Conservation (phyloP, 2,113 vertebrate genomes). For the Sturnus vulgaris region DNA sequence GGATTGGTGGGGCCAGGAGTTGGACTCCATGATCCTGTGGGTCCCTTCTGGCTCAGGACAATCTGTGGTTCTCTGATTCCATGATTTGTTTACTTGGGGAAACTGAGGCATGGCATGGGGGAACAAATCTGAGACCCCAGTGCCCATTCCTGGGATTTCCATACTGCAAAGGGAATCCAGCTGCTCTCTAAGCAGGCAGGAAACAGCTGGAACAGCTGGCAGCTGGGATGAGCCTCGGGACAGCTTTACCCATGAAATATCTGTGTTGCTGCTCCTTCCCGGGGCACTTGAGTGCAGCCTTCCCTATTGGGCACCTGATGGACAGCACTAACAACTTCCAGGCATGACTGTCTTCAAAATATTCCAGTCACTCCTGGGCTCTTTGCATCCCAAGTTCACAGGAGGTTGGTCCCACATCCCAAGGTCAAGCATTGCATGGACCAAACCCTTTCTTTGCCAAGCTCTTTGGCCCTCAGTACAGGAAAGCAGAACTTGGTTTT, state of each 20-base stretch:
- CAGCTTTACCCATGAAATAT: not conserved
- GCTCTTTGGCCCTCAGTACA: not conserved
- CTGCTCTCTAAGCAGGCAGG: not conserved
- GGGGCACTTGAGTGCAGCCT: not conserved
- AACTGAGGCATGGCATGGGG: not conserved
- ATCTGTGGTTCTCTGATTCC: not conserved
- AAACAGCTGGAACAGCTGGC: not conserved
- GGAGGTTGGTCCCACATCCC: not conserved
- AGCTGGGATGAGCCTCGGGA: not conserved
- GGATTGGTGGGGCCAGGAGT: fast-evolving
- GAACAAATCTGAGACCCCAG: not conserved
- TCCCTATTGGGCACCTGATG: not conserved
- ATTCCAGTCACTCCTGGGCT: not conserved
- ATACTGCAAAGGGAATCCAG: not conserved
- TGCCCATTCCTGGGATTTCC: not conserved
- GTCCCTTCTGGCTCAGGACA: not conserved
- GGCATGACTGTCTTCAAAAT: not conserved
- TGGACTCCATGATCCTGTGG: not conserved
- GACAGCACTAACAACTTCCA: not conserved
- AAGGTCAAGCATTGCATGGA: not conserved
- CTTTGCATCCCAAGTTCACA: not conserved
- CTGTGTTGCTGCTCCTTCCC: not conserved
- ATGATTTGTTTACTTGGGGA: not conserved
- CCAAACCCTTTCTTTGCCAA: not conserved
- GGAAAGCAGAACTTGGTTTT: not conserved